phyloP scores from a whole-genome alignment of 1,140 invertebrate species.

The Panulirus ornatus region DNA sequence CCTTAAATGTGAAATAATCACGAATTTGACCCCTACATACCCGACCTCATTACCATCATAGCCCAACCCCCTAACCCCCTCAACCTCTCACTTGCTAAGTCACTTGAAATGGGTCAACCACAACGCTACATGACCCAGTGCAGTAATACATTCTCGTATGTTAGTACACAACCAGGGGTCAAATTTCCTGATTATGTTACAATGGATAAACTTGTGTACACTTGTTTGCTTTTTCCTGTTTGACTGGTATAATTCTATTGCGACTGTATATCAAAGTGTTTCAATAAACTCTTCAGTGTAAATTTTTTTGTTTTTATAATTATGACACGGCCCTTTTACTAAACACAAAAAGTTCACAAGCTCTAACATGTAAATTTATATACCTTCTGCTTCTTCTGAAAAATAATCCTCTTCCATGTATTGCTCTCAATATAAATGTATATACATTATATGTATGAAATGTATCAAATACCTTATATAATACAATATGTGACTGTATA shows the following conservation, averaged over 20 bases:
- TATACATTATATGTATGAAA: neutral
- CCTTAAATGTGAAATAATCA: neutral
- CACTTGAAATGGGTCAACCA: no score
- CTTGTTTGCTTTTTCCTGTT: neutral
- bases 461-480: neutral
- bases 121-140: no score
- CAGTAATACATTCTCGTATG: neutral
- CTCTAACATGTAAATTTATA: no score
- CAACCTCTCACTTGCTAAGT: no score
- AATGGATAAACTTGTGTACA: neutral
- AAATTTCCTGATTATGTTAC: neutral
- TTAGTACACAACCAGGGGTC: neutral
- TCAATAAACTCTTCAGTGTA: conserved; percentile 4
- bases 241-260: neutral
- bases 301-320: neutral
- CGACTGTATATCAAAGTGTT: neutral
- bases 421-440: neutral
- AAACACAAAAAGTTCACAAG: no score
- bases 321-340: no score
- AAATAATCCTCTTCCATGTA: neutral
- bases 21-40: neutral
- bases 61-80: no score
- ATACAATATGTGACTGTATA: neutral
- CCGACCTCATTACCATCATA: neutral
- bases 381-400: neutral